Evolutionary conservation across 2,113 vertebrate genomes (phyloP).

Genomic region (Eidolon helvum): DNA sequence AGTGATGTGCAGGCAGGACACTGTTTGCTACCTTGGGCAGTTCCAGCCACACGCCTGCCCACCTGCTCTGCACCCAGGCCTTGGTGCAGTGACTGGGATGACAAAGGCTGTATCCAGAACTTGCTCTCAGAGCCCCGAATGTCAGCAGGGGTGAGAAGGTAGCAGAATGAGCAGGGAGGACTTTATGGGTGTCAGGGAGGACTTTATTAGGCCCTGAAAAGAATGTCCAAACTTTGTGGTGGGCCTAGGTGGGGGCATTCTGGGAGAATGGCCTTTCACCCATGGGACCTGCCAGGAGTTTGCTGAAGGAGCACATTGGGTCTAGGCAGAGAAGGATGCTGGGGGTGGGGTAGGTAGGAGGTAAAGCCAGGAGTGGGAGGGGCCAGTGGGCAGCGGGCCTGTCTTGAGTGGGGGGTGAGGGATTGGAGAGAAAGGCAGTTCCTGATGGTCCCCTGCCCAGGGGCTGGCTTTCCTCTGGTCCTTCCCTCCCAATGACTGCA

Average conservation of each 20-base stretch:
- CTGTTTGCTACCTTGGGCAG: background rate
- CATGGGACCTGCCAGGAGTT: background rate
- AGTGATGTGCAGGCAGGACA: background rate
- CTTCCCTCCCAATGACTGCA: slow-evolving; percentile 73
- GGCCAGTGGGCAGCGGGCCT: slow-evolving; percentile 34
- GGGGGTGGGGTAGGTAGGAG: background rate
- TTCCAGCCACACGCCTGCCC: background rate
- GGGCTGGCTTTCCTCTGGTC: slow-evolving; percentile 79
- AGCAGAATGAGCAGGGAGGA: background rate
- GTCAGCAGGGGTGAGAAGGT: background rate
- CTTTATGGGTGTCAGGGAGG: background rate
- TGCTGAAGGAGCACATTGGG: background rate
- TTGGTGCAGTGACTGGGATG: background rate
- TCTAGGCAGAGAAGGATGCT: background rate
- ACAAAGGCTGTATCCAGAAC: background rate
- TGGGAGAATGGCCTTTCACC: background rate
- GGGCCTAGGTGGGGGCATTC: background rate
- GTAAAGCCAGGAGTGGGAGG: background rate
- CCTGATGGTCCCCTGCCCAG: slow-evolving; percentile 77
- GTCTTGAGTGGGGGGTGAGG: slow-evolving; percentile 70
- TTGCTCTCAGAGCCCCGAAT: background rate
- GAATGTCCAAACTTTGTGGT: too few relatives aligned
- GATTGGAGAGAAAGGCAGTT: slow-evolving; percentile 80
- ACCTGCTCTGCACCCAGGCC: too few relatives aligned
- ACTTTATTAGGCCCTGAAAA: background rate